Percentiles rank a stretch among this genome's conserved stretches.
These are phyloP conservation scores for Hoplodrina ambigua DNA, from an alignment of 2,888 invertebrate genomes.

Conservation along the genomic window DNA sequence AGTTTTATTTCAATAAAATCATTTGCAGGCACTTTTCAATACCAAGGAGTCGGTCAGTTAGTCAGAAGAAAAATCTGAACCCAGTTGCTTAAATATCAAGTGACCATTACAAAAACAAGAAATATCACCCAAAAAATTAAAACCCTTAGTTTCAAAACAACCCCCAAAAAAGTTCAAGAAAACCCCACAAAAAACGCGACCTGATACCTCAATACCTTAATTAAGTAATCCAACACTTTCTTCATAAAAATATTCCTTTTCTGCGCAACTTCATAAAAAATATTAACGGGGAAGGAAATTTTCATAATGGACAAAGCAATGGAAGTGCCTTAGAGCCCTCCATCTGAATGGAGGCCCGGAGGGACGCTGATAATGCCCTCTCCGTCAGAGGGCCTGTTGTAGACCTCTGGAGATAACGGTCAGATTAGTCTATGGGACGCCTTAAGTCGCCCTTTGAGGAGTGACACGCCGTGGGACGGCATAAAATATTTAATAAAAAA, in stretches of 20 bases:
- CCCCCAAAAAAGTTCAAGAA: conserved; percentile 15
- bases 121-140: not conserved
- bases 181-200: conserved; percentile 27
- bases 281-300: conserved; percentile 65
- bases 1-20: too few species aligned
- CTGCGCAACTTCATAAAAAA: conserved; percentile 58
- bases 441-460: conserved; percentile 57
- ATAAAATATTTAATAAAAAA: conserved; percentile 46
- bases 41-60: too few species aligned
- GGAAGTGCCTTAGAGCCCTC: conserved; percentile 63
- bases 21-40: too few species aligned
- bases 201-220: conserved; percentile 56
- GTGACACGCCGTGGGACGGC: conserved; percentile 47
- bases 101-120: not conserved
- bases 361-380: conserved; percentile 78
- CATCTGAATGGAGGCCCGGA: conserved; percentile 67
- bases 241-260: conserved; percentile 52
- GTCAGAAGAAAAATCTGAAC: too few species aligned
- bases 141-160: conserved; percentile 12
- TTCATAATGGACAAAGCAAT: conserved; percentile 71
- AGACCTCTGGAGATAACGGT: conserved; percentile 69
- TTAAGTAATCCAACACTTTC: conserved; percentile 65
- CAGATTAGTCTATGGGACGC: conserved; percentile 66
- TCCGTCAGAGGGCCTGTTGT: conserved; percentile 72
- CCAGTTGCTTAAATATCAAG: not conserved